A percentile compares a stretch with the other conserved stretches of the same genome.
Conservation (phyloP, 2,888 invertebrate species). For the Eupsilia transversa region DNA sequence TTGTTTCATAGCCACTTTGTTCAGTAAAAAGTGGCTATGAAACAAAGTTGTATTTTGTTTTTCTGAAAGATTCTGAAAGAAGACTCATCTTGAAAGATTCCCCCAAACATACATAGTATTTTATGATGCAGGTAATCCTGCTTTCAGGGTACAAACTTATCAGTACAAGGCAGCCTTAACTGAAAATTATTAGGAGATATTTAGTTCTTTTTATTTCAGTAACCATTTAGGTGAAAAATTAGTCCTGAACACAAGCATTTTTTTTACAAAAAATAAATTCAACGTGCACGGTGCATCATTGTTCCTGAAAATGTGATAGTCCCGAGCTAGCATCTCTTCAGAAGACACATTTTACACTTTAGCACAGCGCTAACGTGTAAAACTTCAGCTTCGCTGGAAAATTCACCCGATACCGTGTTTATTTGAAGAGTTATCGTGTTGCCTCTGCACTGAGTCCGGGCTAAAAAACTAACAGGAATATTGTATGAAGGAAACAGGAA, state of each 20-base stretch:
- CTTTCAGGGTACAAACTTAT: background rate
- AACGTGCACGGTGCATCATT: background rate
- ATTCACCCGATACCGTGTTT: slow-evolving; percentile 54
- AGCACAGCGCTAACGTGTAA: slow-evolving; percentile 47
- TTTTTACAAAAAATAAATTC: slow-evolving; percentile 9
- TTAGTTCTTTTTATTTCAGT: slow-evolving; percentile 1
- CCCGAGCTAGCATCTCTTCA: slow-evolving; percentile 43
- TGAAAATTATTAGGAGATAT: background rate
- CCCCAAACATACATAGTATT: background rate
- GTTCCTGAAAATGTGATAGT: slow-evolving; percentile 31
- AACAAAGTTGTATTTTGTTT: too few species aligned
- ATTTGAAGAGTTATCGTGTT: slow-evolving; percentile 51
- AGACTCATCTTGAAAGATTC: background rate
- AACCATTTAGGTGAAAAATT: background rate
- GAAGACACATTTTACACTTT: slow-evolving; percentile 60
- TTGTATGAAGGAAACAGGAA: slow-evolving; percentile 34
- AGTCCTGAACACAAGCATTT: background rate
- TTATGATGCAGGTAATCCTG: background rate
- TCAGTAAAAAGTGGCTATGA: too few species aligned
- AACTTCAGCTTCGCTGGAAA: slow-evolving; percentile 44
- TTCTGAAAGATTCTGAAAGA: too few species aligned
- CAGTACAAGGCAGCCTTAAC: background rate
- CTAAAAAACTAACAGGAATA: slow-evolving; percentile 46
- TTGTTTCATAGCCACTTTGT: background rate
- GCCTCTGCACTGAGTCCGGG: slow-evolving; percentile 22